Evolutionary conservation across 2,888 invertebrate species (phyloP), one percentile per base, ranked within the genome.

Genomic region (Plebejus melissa): DNA sequence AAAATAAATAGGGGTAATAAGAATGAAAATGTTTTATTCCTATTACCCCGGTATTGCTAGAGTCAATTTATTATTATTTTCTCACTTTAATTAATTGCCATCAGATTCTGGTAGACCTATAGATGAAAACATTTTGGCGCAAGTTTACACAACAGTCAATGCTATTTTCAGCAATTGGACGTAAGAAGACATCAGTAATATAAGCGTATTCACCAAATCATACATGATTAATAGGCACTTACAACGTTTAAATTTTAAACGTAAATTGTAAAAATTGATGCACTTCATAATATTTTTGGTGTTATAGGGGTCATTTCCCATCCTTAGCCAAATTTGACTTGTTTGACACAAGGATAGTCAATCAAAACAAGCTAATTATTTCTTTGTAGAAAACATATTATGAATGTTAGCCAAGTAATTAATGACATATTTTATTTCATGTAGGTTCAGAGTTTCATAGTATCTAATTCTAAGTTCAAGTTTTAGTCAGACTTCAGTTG

Each of bases 391-490:
- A 50, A 46, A 46, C 46, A 11, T 1, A 38, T 5, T 36, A 36
- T 36, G n/a, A 16, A 57, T 32, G 13, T 28, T 11, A 13, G 28
- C 22, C 28, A 28, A 28, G 3, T 65, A 65, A 65, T 28, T 60
- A 60, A 28, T 6, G 22, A 58, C 7, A 58, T n/a, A n/a, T n/a
- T n/a, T 58, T 58, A 11, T 60, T 60, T 22, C 22, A 22, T 46
- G 71, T 71, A 46, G 46, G 16, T 11, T 22, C 22, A 46, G 46
- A 46, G 6, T 41, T 9, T n/a, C 11, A 69, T 41, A 28, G 7
- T 41, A 22, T 41, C 28, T 72, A 71, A 71, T 46, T 71, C 71
- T 46, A 54, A 54, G 41, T 71, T 72, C 13, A 32, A 50, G 16
- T 22, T 28, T 72, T 9, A 72, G 46, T 72, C 72, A 54, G 54